phyloP scores from a whole-genome alignment of 2,797 vertebrate species.

The Sciurus vulgaris region DNA sequence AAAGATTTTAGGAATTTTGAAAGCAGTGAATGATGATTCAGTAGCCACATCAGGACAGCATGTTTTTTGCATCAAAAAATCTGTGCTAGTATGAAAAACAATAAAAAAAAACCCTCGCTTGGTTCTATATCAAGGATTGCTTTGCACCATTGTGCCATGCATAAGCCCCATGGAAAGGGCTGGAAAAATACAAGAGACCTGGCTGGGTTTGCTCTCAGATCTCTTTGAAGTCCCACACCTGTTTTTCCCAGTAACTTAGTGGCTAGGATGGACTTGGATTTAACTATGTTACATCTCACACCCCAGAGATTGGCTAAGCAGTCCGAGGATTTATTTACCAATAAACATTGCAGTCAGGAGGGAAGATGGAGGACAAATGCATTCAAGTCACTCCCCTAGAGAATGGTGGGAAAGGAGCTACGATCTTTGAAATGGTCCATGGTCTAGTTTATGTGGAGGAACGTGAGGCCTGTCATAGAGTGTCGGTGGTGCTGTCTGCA shows the following conservation, averaged over 20 bases:
- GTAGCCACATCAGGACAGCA: conserved; percentile 33
- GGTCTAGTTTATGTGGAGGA: not conserved
- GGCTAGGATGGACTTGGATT: not conserved
- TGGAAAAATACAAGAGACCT: not conserved
- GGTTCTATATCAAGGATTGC: not conserved
- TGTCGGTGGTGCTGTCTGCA: rapidly evolving
- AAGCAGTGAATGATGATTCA: conserved; percentile 49
- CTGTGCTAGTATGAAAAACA: conserved; percentile 21
- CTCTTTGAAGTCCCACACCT: conserved; percentile 36
- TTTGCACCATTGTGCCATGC: not conserved
- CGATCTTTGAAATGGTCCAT: not conserved
- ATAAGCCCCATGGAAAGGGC: not conserved
- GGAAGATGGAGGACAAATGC: not conserved
- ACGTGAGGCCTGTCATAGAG: not conserved
- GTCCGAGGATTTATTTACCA: not conserved
- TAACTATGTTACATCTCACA: not conserved
- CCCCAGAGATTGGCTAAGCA: not conserved
- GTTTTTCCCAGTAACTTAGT: conserved; percentile 25
- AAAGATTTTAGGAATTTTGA: conserved; percentile 36
- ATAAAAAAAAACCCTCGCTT: not conserved
- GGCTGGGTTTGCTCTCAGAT: not conserved
- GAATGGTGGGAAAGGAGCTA: not conserved
- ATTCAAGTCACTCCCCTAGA: not conserved
- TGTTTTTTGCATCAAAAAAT: conserved; percentile 69
- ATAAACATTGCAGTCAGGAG: not conserved